Conservation (phyloP, 2,113 vertebrate genomes). For the Leptosomus discolor region DNA sequence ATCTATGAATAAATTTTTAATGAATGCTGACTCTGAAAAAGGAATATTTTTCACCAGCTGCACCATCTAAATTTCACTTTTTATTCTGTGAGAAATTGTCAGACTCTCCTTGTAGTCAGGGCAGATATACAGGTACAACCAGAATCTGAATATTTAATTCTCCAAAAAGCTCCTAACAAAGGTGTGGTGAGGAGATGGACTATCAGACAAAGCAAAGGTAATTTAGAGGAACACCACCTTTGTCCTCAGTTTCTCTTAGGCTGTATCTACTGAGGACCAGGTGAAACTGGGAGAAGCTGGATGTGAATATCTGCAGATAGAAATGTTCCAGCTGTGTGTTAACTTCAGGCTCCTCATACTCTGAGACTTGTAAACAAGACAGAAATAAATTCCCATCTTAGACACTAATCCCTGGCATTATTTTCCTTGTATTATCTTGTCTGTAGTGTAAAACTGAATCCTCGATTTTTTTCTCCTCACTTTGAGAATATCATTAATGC, state of each 20-base stretch:
- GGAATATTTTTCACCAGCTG: neutral
- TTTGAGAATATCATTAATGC: slow-evolving; percentile 51
- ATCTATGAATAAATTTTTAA: neutral
- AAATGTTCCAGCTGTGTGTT: neutral
- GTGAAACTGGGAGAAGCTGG: neutral
- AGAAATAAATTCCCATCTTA: neutral
- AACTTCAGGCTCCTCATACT: neutral
- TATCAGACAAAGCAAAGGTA: neutral
- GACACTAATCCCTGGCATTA: slow-evolving; percentile 19
- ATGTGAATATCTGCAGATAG: neutral
- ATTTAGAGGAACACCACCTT: neutral
- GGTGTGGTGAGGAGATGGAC: neutral
- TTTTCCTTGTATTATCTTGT: slow-evolving; percentile 17
- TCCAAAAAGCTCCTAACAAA: neutral
- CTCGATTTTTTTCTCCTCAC: neutral
- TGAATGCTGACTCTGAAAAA: neutral
- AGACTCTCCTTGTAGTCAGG: neutral
- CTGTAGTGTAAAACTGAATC: slow-evolving; percentile 1
- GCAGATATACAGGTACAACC: neutral
- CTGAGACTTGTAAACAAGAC: neutral
- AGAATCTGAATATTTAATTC: neutral
- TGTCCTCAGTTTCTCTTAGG: neutral
- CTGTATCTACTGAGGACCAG: neutral
- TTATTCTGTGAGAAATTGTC: neutral
- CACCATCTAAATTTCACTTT: neutral